Evolutionary conservation across 2,113 vertebrate species (phyloP), one percentile per base, ranked within the genome.

Genomic region (Morphnarchus princeps): DNA sequence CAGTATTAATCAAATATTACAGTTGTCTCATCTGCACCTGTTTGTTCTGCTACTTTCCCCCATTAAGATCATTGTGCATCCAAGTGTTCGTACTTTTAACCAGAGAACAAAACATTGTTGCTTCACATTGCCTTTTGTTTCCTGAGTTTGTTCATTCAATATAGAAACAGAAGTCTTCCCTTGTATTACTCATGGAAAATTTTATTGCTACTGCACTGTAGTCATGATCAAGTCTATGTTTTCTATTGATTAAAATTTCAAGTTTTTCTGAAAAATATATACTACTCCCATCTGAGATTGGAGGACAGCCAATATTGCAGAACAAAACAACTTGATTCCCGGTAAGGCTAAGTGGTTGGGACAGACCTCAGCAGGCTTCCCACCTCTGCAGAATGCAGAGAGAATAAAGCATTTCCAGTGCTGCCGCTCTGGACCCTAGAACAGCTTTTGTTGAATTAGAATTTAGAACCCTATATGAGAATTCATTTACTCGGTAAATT

Each of bases 401-500:
- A 58, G 19, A 82, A 82, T 40, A 58, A 82, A 92, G 7, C 18
- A 21, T 62, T 89, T 90, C 79, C 71, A 80, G 40, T 31, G 11
- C 65, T 74, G 83, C 70, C 38, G 22, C 61, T 58, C 52, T 55
- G 52, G 61, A 78, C 57, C 45, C 36, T 72, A 32, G 42, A 76
- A n/a, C 65, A 88, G 40, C 38, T 17, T 85, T 85, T 62, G 65
- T 52, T 62, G 28, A 83, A 73, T 66, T 24, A 73, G 42, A 62
- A 93, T 73, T 89, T 83, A 80, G 55, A 80, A 77, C 43, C 25
- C 29, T 79, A 45, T 59, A 59, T 9, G 38, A 93, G 66, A 66
- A 88, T 59, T 87, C 14, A 95, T 93, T 94, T 93, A 49, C 40
- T 82, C 83, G 80, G 84, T 90, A 92, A 87, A 97, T 94, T 72